Evolutionary conservation across 2,888 invertebrate genomes (phyloP), one percentile per base, ranked within the genome.

Genomic region (Ectemnius cavifrons): DNA sequence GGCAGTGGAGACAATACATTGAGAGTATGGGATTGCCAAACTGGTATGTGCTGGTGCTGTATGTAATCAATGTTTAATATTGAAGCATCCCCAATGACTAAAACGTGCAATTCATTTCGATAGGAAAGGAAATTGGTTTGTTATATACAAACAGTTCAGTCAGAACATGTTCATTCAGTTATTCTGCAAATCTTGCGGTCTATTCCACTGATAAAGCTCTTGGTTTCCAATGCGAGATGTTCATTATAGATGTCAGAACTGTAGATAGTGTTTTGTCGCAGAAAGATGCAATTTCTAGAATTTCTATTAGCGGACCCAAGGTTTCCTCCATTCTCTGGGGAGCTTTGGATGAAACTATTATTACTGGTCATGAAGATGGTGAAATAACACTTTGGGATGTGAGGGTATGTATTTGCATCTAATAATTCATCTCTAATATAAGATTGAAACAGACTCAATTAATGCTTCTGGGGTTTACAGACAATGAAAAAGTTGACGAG

Each of bases 301-400:
- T 97, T 91, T 95, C 96, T 47, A 94, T 97, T 80, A 93, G 94
- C 73, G 95, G 95, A 71, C 93, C 95, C 0, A 98, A 98, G 91
- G 96, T 98, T 14, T 97, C 98, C 1, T 95, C 98, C 0, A 95
- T 98, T 92, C 92, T 98, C 28, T 99, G 99, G 99, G 98, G 98
- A 23, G 95, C 96, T 63, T 92, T 98, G 49, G 99, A 99, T 90
- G 97, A 98, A 88, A 95, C 94, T 13, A 94, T 98, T 67, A 95
- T 98, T 71, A 97, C 97, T 60, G 98, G 99, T 0, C 98, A 98
- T 89, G 98, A 98, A 91, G 96, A 97, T 91, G 99, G 99, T 60
- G 96, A 96, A 87, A 93, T 99, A 68, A 95, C 94, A 68, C 96
- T 97, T 86, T 99, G 98, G 97, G 99, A 99, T 91, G 92, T 98